A percentile compares a stretch with the other conserved stretches of the same genome.
Conservation (phyloP, 2,797 vertebrate species). For the Myotis daubentonii region DNA sequence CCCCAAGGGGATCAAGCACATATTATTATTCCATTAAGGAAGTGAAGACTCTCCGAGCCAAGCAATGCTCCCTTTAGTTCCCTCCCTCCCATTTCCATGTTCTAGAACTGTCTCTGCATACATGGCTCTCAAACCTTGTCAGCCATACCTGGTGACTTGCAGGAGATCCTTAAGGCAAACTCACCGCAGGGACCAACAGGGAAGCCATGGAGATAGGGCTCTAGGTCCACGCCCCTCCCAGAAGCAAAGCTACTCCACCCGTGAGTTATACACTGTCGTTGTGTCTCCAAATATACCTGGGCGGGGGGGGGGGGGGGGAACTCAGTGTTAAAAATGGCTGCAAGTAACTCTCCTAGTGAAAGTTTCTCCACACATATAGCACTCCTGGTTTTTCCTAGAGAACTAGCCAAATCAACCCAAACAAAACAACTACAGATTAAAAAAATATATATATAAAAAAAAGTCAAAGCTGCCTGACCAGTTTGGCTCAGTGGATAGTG, state of each 20-base stretch:
- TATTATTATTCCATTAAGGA: constrained; percentile 78
- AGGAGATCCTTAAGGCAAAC: neutral
- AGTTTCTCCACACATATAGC: neutral
- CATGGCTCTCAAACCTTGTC: neutral
- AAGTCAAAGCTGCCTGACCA: too few relatives aligned
- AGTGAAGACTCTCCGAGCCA: constrained; percentile 71
- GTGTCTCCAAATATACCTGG: neutral
- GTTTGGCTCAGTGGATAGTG: too few relatives aligned
- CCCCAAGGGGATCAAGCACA: constrained; percentile 26
- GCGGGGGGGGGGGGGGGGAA: neutral
- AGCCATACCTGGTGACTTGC: neutral
- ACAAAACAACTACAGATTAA: neutral
- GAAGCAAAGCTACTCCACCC: neutral
- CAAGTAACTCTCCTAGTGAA: neutral
- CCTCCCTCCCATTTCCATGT: constrained; percentile 18
- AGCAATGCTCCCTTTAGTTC: constrained; percentile 38
- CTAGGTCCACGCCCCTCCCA: too few relatives aligned
- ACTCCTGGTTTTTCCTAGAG: neutral
- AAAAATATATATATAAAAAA: too few relatives aligned
- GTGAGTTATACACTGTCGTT: neutral
- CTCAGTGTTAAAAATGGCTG: neutral
- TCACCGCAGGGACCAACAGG: fast-evolving
- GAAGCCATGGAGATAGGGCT: neutral
- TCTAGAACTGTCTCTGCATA: constrained; percentile 44
- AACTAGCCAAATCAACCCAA: neutral